Evolutionary conservation across 1,140 invertebrate species (phyloP), one percentile per base, ranked within the genome.

Genomic region (Octopus sinensis): DNA sequence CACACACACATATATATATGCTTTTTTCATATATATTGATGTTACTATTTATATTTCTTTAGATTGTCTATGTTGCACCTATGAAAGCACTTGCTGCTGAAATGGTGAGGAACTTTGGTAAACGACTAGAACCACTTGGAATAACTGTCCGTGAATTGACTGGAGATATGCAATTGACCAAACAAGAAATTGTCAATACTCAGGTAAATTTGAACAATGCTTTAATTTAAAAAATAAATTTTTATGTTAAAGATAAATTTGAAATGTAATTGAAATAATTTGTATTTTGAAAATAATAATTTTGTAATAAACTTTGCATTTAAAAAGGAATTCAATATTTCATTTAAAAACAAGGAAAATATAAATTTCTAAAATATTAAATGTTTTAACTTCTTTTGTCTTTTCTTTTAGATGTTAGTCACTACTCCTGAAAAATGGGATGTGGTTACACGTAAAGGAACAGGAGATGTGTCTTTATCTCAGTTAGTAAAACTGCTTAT

Each of bases 351-450:
- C 30, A 43, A 43, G 30, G 30, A 43, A 43, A 43, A 43, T 43
- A 43, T 43, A 43, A 43, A 43, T 43, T 43, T 43, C 30, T 43
- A 43, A 43, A 43, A 43, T 43, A 43, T 43, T 43, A 43, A 43
- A 43, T 43, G 30, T 71, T 77, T 77, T 9, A 51, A 10, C 80
- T 68, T 56, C 53, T 56, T 51, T 76, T 54, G 81, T 82, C 82
- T 84, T 80, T 43, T 17, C 77, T 30, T 78, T 53, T 85, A 93
- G 91, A 98, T 99, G 94, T 93, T 99, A 30, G 96, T 99, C 4
- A 98, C 97, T 2, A 99, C 98, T 0, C 98, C 98, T 0, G 98
- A 99, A 91, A 99, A 99, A 89, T 99, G 98, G 98, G 98, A 99
- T 91, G 97, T 99, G 17, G 96, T 99, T 4, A 99, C 98, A 0